A percentile compares a stretch with the other conserved stretches of the same genome.
Conservation (phyloP, 2,888 invertebrate species). For the Anaspis maculata region DNA sequence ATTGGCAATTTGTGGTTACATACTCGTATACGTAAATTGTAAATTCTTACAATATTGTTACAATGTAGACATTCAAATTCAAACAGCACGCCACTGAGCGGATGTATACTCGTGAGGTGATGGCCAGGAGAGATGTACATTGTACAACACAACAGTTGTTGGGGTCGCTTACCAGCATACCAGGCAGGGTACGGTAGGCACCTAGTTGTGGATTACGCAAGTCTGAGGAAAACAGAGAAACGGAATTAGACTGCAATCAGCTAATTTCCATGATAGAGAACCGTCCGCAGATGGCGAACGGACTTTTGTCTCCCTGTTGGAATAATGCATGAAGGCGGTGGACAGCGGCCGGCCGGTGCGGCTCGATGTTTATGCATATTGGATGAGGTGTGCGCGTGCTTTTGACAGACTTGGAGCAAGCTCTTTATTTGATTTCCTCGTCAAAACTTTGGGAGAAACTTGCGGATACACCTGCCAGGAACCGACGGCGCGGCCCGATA, state of each 20-base stretch:
- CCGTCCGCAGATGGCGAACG: slow-evolving; percentile 22
- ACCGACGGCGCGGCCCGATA: background rate
- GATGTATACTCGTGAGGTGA: no score
- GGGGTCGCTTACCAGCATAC: no score
- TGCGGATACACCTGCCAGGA: slow-evolving; percentile 13
- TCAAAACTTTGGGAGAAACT: slow-evolving; percentile 18
- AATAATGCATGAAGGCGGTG: slow-evolving; percentile 39
- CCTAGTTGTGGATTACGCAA: no score
- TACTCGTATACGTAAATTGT: no score
- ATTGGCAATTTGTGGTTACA: no score
- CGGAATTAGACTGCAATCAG: slow-evolving; percentile 31
- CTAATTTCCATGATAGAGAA: slow-evolving; percentile 27
- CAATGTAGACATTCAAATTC: no score
- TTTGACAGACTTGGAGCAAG: slow-evolving; percentile 26
- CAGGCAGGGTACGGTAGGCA: no score
- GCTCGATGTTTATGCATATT: slow-evolving; percentile 28
- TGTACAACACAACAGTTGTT: no score
- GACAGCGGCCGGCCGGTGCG: slow-evolving; percentile 24
- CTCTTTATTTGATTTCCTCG: slow-evolving; percentile 25
- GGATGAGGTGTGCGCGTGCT: slow-evolving; percentile 32
- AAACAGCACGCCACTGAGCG: no score
- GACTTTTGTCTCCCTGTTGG: slow-evolving; percentile 25
- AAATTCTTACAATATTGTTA: no score
- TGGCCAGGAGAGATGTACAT: no score
- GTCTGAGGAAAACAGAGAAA: no score